Percentiles rank a stretch among this genome's conserved stretches.
phyloP scores from a whole-genome alignment of 1,140 invertebrate species.

The Drosophila kepulauana region DNA sequence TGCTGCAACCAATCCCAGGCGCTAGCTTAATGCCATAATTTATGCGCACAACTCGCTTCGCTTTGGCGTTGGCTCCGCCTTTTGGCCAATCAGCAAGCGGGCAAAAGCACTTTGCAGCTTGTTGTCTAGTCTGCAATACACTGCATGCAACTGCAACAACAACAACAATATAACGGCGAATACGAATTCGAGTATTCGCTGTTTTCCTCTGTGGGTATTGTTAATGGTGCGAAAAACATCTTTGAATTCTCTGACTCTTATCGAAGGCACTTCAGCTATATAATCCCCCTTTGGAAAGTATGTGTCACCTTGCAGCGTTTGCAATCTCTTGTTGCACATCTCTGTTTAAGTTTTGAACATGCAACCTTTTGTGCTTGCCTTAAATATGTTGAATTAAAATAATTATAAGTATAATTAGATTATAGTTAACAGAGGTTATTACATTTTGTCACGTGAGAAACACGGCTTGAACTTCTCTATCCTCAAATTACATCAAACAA shows the following conservation, averaged over 20 bases:
- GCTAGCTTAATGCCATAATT: constrained; percentile 81
- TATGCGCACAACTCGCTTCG: constrained; percentile 79
- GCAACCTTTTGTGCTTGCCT: not conserved
- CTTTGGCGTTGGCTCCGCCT: constrained; percentile 69
- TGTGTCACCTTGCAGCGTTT: not conserved
- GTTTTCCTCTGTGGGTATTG: not conserved
- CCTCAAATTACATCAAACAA: not conserved
- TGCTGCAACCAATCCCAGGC: constrained; percentile 76
- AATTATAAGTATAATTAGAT: not conserved
- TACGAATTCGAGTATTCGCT: not conserved
- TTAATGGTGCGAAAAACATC: constrained; percentile 38
- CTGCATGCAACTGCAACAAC: constrained; percentile 15
- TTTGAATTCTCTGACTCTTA: not conserved
- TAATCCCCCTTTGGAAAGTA: not conserved
- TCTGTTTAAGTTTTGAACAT: not conserved
- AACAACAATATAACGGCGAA: constrained; percentile 7
- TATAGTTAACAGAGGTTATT: not conserved
- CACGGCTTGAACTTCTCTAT: not conserved
- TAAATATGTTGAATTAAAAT: not conserved
- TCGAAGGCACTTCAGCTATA: not conserved
- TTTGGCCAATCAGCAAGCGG: constrained; percentile 72
- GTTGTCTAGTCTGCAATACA: constrained; percentile 6
- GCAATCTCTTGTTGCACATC: not conserved
- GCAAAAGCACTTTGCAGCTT: constrained; percentile 33
- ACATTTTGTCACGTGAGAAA: constrained; percentile 1